A percentile compares a stretch with the other conserved stretches of the same genome.
phyloP scores from a whole-genome alignment of 1,140 invertebrate species.

The Triops longicaudatus region DNA sequence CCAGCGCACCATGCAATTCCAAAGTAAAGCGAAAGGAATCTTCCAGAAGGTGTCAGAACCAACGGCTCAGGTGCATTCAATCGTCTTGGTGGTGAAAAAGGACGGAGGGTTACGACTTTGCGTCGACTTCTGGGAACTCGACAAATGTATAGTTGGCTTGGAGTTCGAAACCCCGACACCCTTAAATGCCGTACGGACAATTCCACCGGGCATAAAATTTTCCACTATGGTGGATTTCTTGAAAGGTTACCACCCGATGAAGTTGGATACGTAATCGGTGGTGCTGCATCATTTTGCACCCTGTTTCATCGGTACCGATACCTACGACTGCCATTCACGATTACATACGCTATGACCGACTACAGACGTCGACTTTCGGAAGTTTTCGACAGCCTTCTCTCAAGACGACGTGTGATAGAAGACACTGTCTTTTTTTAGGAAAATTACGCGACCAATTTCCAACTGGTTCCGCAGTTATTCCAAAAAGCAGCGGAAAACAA shows the following conservation, averaged over 20 bases:
- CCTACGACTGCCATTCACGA: not conserved
- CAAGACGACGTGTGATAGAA: not conserved
- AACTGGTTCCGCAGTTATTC: not conserved
- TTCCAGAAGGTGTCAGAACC: not conserved
- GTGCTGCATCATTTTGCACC: not conserved
- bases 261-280: not conserved
- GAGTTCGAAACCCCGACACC: not conserved
- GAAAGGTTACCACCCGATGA: not conserved
- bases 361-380: not conserved
- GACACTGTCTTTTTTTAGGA: not conserved
- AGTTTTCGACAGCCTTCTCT: not conserved
- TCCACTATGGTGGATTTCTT: not conserved
- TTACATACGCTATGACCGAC: not conserved
- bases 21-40: conserved; percentile 19
- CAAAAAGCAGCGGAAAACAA: conserved; percentile 17
- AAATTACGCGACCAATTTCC: not conserved
- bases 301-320: not conserved
- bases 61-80: not conserved
- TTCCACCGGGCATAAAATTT: not conserved
- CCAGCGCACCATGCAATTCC: not conserved
- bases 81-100: conserved; percentile 15
- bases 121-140: conserved; percentile 12
- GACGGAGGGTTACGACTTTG: not conserved
- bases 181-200: not conserved
- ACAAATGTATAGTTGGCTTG: not conserved